Evolutionary conservation across 2,888 invertebrate species (phyloP), one percentile per base, ranked within the genome.

Genomic region (Seira ritae): DNA sequence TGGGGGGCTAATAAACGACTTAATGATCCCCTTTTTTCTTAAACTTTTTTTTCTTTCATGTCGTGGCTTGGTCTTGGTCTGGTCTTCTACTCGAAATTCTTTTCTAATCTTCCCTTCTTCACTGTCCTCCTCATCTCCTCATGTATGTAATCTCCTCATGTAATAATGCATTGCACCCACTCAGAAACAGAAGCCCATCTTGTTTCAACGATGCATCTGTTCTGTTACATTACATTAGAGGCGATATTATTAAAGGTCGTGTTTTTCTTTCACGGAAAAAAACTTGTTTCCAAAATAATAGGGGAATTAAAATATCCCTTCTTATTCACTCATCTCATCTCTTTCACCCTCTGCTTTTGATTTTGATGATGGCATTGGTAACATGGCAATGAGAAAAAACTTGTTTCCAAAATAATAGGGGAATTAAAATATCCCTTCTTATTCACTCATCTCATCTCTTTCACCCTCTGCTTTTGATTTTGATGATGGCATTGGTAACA

Each of bases 211-310:
- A 42, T 42, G 42, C 42, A 42, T 42, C 42, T 42, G 42, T 12
- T n/a, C 31, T 67, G 10, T 3, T n/a, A 31, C 31, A 15, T 24
- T 20, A 17, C 46, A 6, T 69, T 19, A 46, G n/a, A n/a, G n/a
- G 42, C 42, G 6, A 42, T 42, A 42, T 42, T 42, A 15, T 23
- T n/a, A 42, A 42, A n/a, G 12, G 42, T 12, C 42, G 4, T 42
- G 42, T 42, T 42, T 42, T 42, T 42, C 42, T 12, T 12, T 42
- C 42, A 42, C 12, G 2, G 42, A 60, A 24, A 80, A 80, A 80
- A 80, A 80, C 80, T 80, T 74, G 80, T 74, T 80, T 80, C 74
- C 55, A 62, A 80, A 80, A 80, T 80, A 80, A 74, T 80, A 80
- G 79, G 69, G 69, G 68, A 80, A 74, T 80, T 74, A 80, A 80